A percentile compares a stretch with the other conserved stretches of the same genome.
Conservation (phyloP, 1,140 invertebrate species). For the Dinothrombium tinctorium region DNA sequence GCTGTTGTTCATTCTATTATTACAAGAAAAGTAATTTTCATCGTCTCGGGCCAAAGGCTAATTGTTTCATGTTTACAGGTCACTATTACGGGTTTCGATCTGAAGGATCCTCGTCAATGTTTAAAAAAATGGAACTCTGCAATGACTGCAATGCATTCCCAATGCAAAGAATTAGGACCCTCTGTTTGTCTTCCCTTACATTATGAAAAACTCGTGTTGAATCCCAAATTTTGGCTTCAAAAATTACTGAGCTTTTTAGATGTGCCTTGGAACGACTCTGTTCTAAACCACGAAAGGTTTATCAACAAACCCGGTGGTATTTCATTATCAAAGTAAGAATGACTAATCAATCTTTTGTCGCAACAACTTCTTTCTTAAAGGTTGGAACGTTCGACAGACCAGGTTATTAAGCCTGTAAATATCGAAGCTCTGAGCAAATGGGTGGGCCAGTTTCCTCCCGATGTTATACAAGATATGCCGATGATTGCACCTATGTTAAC, state of each 20-base stretch:
- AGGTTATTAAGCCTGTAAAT: constrained; percentile 95
- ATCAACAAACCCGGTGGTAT: constrained; percentile 90
- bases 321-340: constrained; percentile 47
- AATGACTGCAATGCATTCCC: constrained; percentile 75
- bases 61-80: too few relatives aligned
- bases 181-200: constrained; percentile 57
- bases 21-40: constrained; percentile 46
- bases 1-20: constrained; percentile 95
- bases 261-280: constrained; percentile 81
- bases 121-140: constrained; percentile 87
- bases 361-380: constrained; percentile 25
- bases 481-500: constrained; percentile 75
- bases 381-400: constrained; percentile 89
- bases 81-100: constrained; percentile 91
- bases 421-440: constrained; percentile 85
- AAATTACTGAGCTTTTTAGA: constrained; percentile 72
- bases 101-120: constrained; percentile 75
- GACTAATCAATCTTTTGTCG: background rate
- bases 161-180: constrained; percentile 66
- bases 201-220: constrained; percentile 89
- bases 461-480: constrained; percentile 70
- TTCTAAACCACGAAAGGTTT: constrained; percentile 87
- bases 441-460: constrained; percentile 73
- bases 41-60: background rate
- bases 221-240: constrained; percentile 68